Evolutionary conservation across 2,888 invertebrate species (phyloP).

Genomic region (Sphaerophoria rueppellii): DNA sequence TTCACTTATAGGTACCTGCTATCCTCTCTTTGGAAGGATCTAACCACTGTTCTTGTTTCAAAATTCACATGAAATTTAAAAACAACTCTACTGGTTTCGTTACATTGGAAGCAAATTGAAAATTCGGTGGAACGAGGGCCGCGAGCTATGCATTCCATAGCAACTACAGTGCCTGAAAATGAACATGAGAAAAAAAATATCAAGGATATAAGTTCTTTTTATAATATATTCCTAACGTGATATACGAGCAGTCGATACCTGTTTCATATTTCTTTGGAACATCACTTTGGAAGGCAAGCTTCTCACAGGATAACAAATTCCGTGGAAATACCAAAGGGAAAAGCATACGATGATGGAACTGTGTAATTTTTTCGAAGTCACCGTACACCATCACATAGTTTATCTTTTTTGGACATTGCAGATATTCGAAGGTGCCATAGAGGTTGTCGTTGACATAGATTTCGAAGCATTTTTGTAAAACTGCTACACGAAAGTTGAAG

Average conservation of each 20-base stretch:
- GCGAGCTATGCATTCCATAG: slow-evolving; percentile 81
- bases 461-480: slow-evolving; percentile 81
- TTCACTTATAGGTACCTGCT: slow-evolving; percentile 76
- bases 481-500: slow-evolving; percentile 81
- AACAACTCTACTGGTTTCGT: slow-evolving; percentile 80
- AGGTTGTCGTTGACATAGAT: slow-evolving; percentile 81
- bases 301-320: slow-evolving; percentile 78
- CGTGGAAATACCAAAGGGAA: slow-evolving; percentile 81
- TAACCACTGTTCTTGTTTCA: slow-evolving; percentile 78
- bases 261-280: slow-evolving; percentile 80
- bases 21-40: slow-evolving; percentile 80
- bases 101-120: slow-evolving; percentile 81
- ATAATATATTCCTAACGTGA: background rate
- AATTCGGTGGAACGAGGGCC: slow-evolving; percentile 80
- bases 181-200: background rate
- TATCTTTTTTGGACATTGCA: slow-evolving; percentile 80
- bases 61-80: slow-evolving; percentile 80
- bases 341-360: slow-evolving; percentile 81
- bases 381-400: slow-evolving; percentile 80
- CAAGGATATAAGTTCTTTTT: background rate
- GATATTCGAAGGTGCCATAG: slow-evolving; percentile 80
- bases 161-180: slow-evolving; percentile 79
- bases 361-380: slow-evolving; percentile 81
- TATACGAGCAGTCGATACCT: slow-evolving; percentile 73
- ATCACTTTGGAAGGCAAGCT: slow-evolving; percentile 81